Base-by-base conservation (phyloP, 1,140 invertebrate species). In the Meloidogyne hapla region DNA sequence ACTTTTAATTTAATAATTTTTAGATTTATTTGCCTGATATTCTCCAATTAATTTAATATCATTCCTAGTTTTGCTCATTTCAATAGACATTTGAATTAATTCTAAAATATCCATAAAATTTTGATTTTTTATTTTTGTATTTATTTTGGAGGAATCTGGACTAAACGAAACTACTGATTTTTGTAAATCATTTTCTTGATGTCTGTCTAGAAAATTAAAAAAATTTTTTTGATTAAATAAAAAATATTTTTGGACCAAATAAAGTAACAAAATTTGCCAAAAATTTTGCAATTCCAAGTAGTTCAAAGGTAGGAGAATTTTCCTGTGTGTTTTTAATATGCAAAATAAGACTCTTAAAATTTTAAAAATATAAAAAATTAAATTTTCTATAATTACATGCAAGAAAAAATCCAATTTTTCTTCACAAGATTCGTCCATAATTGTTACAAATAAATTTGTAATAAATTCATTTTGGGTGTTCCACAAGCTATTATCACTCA, bases 21-120 rank as follows among this genome's bases (percentile, higher is more conserved):
- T n/a, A n/a, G n/a, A n/a, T 73, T 9, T 10, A 23, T 38, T 73
- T 40, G n/a, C 71, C 71, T 73, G 71, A 63, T 73, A 73, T 63
- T 73, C 71, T 4, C 71, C 48, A 64, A 73, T 33, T 64, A 73
- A 40, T n/a, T 65, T 64, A 5, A 26, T 23, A 33, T 73, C 71
- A 61, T 73, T 73, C 15, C 71, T 33, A 15, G 13, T 15, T 38
- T 73, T 28, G n/a, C 64, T 73, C 48, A 73, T 26, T 23, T 73
- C 71, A 61, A 73, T 73, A 0, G 71, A 73, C 42, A 15, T 65
- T 21, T 73, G 71, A 13, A 73, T 23, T 12, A 73, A 21, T 21
- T 73, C 71, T 38, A 73, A 33, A 56, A 61, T 73, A 40, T 21
- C 71, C 71, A 73, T 73, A 38, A 73, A 73, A 33, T 56, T 73